A percentile compares a stretch with the other conserved stretches of the same genome.
These are phyloP conservation scores for Lasioglossum vierecki DNA, from an alignment of 2,888 invertebrate genomes.

Conservation along the genomic window DNA sequence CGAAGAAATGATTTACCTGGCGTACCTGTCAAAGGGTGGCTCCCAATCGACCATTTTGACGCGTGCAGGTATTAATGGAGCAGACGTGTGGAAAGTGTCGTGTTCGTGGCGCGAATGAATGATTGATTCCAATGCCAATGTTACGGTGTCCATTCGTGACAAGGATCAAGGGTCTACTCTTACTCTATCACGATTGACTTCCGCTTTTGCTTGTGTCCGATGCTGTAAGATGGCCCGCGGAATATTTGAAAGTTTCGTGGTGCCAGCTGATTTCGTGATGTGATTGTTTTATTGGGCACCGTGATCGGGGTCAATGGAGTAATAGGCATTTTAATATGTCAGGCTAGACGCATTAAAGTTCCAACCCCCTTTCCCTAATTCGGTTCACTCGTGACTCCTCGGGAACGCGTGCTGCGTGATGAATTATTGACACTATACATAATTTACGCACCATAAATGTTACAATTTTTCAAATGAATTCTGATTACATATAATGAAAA, in stretches of 20 bases:
- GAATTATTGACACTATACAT: not conserved
- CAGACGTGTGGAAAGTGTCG: constrained; percentile 75
- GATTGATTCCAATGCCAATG: constrained; percentile 70
- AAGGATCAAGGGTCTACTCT: constrained; percentile 60
- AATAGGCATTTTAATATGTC: constrained; percentile 22
- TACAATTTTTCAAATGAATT: too few species aligned
- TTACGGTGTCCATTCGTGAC: constrained; percentile 59
- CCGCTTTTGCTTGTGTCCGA: constrained; percentile 47
- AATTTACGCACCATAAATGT: too few species aligned
- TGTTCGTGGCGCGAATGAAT: constrained; percentile 74
- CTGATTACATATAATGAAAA: too few species aligned
- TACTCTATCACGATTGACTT: constrained; percentile 55
- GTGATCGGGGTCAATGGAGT: constrained; percentile 47
- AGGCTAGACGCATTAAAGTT: constrained; percentile 2
- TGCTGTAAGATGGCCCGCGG: constrained; percentile 24
- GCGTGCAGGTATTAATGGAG: constrained; percentile 56
- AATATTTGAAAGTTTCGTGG: constrained; percentile 53
- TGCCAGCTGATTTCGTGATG: constrained; percentile 46
- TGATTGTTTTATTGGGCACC: constrained; percentile 42
- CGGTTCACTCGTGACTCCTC: not conserved
- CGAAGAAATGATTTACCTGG: not conserved
- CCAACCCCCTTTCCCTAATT: not conserved
- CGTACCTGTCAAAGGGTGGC: not conserved
- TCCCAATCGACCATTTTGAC: constrained; percentile 18
- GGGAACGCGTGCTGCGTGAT: not conserved